Percentiles rank a stretch among this genome's conserved stretches.
phyloP scores from a whole-genome alignment of 37 sponge, comb jelly and placozoan genomes.

The Corticium candelabrum region DNA sequence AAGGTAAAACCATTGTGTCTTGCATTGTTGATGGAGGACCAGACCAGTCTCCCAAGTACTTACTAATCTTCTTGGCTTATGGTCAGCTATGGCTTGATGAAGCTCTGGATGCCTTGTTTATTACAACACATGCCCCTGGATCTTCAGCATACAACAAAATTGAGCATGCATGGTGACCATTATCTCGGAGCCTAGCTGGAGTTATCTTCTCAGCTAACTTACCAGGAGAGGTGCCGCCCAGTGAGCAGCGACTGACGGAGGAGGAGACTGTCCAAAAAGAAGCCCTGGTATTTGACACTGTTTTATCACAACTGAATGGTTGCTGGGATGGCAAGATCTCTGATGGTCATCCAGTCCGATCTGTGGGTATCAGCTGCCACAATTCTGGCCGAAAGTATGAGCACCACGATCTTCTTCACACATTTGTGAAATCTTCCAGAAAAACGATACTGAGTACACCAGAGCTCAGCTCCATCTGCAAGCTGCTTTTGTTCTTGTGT shows the following conservation, averaged over 20 bases:
- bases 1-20: not conserved
- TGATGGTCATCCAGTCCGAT: not conserved
- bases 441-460: not conserved
- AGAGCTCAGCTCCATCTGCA: not conserved
- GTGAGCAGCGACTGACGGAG: not conserved
- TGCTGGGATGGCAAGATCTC: not conserved
- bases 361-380: not conserved
- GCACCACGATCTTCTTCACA: not conserved
- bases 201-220: not conserved
- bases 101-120: not conserved
- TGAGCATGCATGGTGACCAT: not conserved
- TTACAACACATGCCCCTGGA: not conserved
- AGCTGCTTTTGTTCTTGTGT: not conserved
- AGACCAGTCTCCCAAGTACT: not conserved
- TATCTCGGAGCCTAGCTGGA: not conserved
- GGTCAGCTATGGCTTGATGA: not conserved
- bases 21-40: not conserved
- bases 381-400: not conserved
- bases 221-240: not conserved
- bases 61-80: not conserved
- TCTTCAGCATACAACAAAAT: not conserved
- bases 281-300: not conserved
- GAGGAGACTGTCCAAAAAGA: not conserved
- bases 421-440: not conserved
- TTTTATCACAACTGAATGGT: not conserved